Evolutionary conservation across 2,888 invertebrate species (phyloP).

Genomic region (Drosophila percnosoma): DNA sequence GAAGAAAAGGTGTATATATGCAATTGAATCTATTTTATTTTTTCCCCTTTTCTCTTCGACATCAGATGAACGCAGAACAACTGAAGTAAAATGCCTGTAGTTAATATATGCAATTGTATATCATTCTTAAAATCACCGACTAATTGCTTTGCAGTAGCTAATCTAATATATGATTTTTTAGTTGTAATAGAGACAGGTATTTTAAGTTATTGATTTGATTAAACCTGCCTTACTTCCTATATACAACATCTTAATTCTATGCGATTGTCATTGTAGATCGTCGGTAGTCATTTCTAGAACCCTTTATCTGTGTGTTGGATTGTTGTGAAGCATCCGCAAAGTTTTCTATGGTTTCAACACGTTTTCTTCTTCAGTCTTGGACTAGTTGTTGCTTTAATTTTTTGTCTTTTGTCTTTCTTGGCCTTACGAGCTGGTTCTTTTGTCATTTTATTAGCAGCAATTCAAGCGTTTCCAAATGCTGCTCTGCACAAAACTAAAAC

Average conservation of each 20-base stretch:
- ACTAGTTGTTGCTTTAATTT: conserved; percentile 33
- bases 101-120: background rate
- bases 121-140: background rate
- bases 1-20: too few species aligned
- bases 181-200: background rate
- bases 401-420: conserved; percentile 10
- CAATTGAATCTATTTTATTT: background rate
- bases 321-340: conserved; percentile 19
- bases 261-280: background rate
- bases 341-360: conserved; percentile 36
- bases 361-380: conserved; percentile 30
- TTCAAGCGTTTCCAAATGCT: conserved; percentile 48
- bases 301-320: background rate
- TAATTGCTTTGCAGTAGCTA: background rate
- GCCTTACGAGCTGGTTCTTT: conserved; percentile 35
- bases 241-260: background rate
- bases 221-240: background rate
- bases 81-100: background rate
- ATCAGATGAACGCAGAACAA: background rate
- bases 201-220: background rate
- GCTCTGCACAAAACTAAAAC: conserved; percentile 26
- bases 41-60: background rate
- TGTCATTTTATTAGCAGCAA: conserved; percentile 53
- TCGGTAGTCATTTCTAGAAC: background rate
- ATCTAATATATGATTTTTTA: background rate